Evolutionary conservation across 2,797 vertebrate species (phyloP).

Genomic region (Coranthus polyacanthus): DNA sequence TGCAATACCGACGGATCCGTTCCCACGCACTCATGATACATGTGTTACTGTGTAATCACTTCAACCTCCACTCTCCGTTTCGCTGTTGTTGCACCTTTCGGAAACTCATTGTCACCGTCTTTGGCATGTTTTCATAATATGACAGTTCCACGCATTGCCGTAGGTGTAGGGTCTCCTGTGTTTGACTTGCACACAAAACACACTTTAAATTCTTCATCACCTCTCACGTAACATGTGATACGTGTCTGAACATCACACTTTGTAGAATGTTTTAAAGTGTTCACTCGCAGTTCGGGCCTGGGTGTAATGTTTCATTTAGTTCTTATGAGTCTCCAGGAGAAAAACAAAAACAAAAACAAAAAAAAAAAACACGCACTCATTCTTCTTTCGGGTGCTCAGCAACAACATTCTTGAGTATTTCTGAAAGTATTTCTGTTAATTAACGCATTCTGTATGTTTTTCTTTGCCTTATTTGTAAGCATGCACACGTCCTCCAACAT

Average conservation of each 20-base stretch:
- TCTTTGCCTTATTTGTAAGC: slow-evolving; percentile 75
- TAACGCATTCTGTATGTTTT: slow-evolving; percentile 51
- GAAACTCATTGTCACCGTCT: slow-evolving; percentile 49
- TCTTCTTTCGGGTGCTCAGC: slow-evolving; percentile 36
- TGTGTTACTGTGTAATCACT: slow-evolving; percentile 61
- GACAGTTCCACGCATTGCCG: slow-evolving; percentile 54
- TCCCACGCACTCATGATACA: slow-evolving; percentile 51
- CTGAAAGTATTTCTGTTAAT: slow-evolving; percentile 43
- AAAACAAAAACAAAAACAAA: slow-evolving; percentile 25
- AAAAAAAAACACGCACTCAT: neutral
- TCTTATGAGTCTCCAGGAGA: slow-evolving; percentile 25
- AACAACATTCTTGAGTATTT: slow-evolving; percentile 1
- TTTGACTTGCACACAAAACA: slow-evolving; percentile 62
- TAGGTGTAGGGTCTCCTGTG: slow-evolving; percentile 66
- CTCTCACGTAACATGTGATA: slow-evolving; percentile 30
- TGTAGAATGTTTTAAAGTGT: slow-evolving; percentile 56
- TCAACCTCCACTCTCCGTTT: slow-evolving; percentile 57
- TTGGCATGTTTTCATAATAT: slow-evolving; percentile 70
- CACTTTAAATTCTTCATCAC: slow-evolving; percentile 26
- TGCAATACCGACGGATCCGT: slow-evolving; percentile 59
- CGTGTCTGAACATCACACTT: slow-evolving; percentile 60
- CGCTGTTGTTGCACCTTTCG: slow-evolving; percentile 59
- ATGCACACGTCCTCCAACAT: slow-evolving; percentile 42
- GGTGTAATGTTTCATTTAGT: slow-evolving; percentile 48
- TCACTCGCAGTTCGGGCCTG: slow-evolving; percentile 56